A percentile compares a stretch with the other conserved stretches of the same genome.
Conservation (phyloP, 2,888 invertebrate genomes). For the Parnassius mnemosyne region DNA sequence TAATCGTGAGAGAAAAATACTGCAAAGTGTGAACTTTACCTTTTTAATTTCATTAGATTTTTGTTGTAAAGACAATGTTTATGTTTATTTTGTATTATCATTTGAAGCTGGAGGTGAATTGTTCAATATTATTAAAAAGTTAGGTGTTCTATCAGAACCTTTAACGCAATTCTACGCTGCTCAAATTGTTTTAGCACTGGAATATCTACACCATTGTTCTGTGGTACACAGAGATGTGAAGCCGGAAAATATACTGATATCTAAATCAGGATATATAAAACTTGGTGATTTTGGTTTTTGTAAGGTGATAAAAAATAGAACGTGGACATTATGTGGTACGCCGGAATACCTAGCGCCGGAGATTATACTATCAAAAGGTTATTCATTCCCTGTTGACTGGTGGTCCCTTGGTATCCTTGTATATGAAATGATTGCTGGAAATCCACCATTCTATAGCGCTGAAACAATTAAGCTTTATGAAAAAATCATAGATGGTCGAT, state of each 20-base stretch:
- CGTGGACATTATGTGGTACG: conserved; percentile 96
- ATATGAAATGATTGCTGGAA: conserved; percentile 93
- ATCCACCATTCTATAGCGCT: conserved; percentile 93
- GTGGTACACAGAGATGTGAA: conserved; percentile 94
- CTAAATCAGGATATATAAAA: conserved; percentile 86
- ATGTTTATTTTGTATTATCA: conserved; percentile 89
- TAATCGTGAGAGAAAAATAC: conserved; percentile 90
- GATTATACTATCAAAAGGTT: conserved; percentile 92
- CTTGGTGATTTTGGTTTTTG: conserved; percentile 96
- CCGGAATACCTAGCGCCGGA: conserved; percentile 98
- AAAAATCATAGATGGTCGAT: conserved; percentile 94
- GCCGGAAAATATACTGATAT: conserved; percentile 93
- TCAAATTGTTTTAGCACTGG: conserved; percentile 92
- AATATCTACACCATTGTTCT: conserved; percentile 92
- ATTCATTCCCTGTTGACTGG: conserved; percentile 95
- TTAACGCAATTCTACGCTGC: conserved; percentile 92
- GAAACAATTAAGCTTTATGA: conserved; percentile 95
- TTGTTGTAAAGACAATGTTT: conserved; percentile 90
- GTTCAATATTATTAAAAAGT: conserved; percentile 84
- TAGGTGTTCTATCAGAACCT: conserved; percentile 83
- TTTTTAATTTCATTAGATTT: conserved; percentile 90
- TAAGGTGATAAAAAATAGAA: conserved; percentile 86
- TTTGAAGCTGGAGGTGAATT: conserved; percentile 92
- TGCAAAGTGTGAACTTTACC: conserved; percentile 90
- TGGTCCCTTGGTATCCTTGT: conserved; percentile 94